These are phyloP conservation scores for Pachydiplax longipennis DNA, from an alignment of 2,888 invertebrate genomes.

Conservation along the genomic window DNA sequence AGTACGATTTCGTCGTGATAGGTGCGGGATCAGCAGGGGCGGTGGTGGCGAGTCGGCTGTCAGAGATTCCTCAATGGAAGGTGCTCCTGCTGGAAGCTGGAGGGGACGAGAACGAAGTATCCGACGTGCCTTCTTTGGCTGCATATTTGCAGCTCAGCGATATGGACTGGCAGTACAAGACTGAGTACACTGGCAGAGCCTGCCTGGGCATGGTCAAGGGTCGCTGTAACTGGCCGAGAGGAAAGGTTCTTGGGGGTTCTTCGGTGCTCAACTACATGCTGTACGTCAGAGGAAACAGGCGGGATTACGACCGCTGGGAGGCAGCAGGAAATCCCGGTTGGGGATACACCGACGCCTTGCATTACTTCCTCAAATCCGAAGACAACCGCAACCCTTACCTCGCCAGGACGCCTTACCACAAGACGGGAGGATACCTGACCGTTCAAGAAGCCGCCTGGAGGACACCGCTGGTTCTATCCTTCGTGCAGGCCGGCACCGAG, in stretches of 20 bases:
- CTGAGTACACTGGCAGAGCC: constrained; percentile 80
- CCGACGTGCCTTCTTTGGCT: constrained; percentile 85
- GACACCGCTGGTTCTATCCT: constrained; percentile 81
- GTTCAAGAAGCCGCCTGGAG: constrained; percentile 87
- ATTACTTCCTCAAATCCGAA: constrained; percentile 90
- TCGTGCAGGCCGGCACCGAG: constrained; percentile 82
- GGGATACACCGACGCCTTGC: constrained; percentile 83
- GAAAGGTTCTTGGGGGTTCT: constrained; percentile 88
- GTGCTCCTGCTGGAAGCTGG: constrained; percentile 84
- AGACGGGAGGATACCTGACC: constrained; percentile 76
- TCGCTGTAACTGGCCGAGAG: constrained; percentile 87
- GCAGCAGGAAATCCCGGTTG: constrained; percentile 85
- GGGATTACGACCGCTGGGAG: constrained; percentile 92
- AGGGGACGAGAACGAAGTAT: constrained; percentile 86
- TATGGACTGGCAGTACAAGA: constrained; percentile 90
- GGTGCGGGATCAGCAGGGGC: constrained; percentile 92
- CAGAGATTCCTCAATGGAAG: constrained; percentile 79
- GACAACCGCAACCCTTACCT: constrained; percentile 88
- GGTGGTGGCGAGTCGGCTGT: constrained; percentile 82
- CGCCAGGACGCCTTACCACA: constrained; percentile 73
- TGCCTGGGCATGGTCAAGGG: constrained; percentile 84
- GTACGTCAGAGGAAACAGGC: constrained; percentile 80
- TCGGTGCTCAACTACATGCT: constrained; percentile 90
- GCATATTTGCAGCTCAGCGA: constrained; percentile 86
- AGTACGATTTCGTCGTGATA: constrained; percentile 85